Base-by-base conservation (phyloP, 2,797 vertebrate genomes). In the Tangara arthus region DNA sequence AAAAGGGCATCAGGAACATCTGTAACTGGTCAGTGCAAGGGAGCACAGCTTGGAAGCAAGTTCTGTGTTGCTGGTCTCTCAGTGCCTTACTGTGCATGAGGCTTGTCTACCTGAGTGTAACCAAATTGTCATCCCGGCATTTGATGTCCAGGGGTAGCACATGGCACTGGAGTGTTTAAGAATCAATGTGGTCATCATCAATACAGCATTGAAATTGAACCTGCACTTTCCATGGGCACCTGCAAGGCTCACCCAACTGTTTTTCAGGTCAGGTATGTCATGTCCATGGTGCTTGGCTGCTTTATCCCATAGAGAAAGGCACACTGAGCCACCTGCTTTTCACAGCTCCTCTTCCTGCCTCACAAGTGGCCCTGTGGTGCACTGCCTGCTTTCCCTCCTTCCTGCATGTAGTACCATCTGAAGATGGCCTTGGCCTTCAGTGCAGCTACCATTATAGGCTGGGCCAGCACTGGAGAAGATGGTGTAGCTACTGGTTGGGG, bases 381-480 rank as follows among this genome's bases (percentile, higher is more conserved):
- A 7, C 35, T 4, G 5, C 16, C 46, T 64, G 26, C 52, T 53
- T 53, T 53, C 18, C 6, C 30, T 65, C 26, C n/a, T 53, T 71
- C 34, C 66, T 42, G 46, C 46, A 60, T 0, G 0, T 28, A 27
- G 26, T 17, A 28, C 35, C 39, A 28, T 28, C 22, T 52, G 15
- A 27, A 32, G 22, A 46, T 65, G 52, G 27, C 46, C 52, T 71
- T 47, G 47, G 34, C 32, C 34, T 53, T 27, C 23, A 35, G 34
- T 32, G 39, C 44, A 65, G 46, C 34, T 78, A 23, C 46, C 23
- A 21, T 37, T 37, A 20, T n/a, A 35, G n/a, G 53, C 59, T 60
- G 27, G 27, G 32, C 19, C 46, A 49, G 60, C 27, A 9, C 60
- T 72, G 53, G 34, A 60, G 46, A 46, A 41, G 60, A n/a, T 60